phyloP scores from a whole-genome alignment of 2,888 invertebrate species.

The Drosophila vallismaia region DNA sequence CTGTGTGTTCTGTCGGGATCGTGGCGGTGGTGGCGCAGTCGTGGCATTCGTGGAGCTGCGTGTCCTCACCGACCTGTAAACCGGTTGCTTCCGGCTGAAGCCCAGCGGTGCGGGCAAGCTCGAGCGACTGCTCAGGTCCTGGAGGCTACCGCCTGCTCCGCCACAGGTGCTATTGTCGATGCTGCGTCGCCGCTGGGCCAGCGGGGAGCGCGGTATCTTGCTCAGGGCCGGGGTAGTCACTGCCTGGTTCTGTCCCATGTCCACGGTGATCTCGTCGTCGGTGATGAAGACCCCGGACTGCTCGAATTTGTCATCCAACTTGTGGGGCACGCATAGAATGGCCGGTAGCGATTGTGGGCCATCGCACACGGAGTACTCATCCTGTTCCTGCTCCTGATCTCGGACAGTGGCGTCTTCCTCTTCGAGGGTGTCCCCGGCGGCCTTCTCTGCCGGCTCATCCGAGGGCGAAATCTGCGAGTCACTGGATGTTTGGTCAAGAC shows the following conservation, averaged over 20 bases:
- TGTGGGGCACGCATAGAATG: slow-evolving; percentile 54
- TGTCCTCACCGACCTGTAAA: slow-evolving; percentile 84
- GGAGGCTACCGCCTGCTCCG: slow-evolving; percentile 77
- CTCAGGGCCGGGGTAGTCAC: slow-evolving; percentile 66
- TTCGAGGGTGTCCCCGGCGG: slow-evolving; percentile 16
- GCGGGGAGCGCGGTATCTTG: slow-evolving; percentile 83
- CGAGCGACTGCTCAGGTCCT: slow-evolving; percentile 76
- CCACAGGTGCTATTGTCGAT: slow-evolving; percentile 80
- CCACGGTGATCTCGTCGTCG: slow-evolving; percentile 85
- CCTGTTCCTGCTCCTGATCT: slow-evolving; percentile 5
- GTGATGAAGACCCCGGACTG: slow-evolving; percentile 83
- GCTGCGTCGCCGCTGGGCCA: slow-evolving; percentile 81
- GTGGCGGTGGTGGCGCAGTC: slow-evolving; percentile 58
- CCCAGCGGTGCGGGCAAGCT: slow-evolving; percentile 60
- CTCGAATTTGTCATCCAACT: slow-evolving; percentile 77
- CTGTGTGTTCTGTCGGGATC: slow-evolving; percentile 46
- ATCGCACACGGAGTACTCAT: slow-evolving; percentile 56
- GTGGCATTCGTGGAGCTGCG: slow-evolving; percentile 66
- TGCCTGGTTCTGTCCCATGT: slow-evolving; percentile 88
- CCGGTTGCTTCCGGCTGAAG: slow-evolving; percentile 82
- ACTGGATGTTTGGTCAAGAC: slow-evolving; percentile 86
- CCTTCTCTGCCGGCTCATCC: slow-evolving; percentile 80
- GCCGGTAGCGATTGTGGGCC: slow-evolving; percentile 80
- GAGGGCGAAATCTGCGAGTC: slow-evolving; percentile 83
- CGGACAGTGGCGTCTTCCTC: slow-evolving; percentile 12